Evolutionary conservation across 1,140 invertebrate genomes (phyloP), one percentile per base, ranked within the genome.

Genomic region (Melipona quadrifasciata): DNA sequence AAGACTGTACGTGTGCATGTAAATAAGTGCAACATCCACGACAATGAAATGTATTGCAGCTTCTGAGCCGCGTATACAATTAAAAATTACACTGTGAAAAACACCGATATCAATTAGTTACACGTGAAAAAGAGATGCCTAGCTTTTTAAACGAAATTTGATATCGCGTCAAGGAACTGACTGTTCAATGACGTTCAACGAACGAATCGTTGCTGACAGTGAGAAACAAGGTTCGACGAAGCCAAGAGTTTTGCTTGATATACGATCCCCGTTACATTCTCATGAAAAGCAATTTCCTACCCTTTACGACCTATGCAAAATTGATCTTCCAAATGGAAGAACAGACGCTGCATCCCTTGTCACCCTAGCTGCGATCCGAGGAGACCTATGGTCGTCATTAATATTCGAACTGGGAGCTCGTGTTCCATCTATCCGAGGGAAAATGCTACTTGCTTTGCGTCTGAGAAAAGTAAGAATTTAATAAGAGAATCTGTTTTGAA

Each of bases 281-380:
- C 74, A 27, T 68, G 78, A 71, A 77, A 68, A 77, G 27, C 68
- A 73, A 84, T 87, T 77, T 47, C 76, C 67, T 61, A 34, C 58
- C 58, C 82, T 24, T 51, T 87, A 58, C 65, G 75, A 70, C 47
- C 67, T 82, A 86, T 87, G 86, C 84, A 87, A 86, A 87, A 82
- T 86, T 76, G n/a, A 73, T 87, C 82, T 72, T 80, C 71, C 78
- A 61, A 68, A 82, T 78, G 78, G 73, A 51, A 34, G 65, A 77
- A 58, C 77, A 81, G 73, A 68, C 78, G 64, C 67, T 39, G 71
- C 79, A 78, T 88, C 79, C 75, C 74, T 75, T 47, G 58, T 71
- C 73, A 76, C 73, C 65, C 80, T 57, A 61, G 10, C 27, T 39
- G 12, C 34, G 24, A n/a, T 51, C 55, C 31, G 58, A 53, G 27